phyloP scores from a whole-genome alignment of 2,888 invertebrate species.

The Creontiades dilutus region DNA sequence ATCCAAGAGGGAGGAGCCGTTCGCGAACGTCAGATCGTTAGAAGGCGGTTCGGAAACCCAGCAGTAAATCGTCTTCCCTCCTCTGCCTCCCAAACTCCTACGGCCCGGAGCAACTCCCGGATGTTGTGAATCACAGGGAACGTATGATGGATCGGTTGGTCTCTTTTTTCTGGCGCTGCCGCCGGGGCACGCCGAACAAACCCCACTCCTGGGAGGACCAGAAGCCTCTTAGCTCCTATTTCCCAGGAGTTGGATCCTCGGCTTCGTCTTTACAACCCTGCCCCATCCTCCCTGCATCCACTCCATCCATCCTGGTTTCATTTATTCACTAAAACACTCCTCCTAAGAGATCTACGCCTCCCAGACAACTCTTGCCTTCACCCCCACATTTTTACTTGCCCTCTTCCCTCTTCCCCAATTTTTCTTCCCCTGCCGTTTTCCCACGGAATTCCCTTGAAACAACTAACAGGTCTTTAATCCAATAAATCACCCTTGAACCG shows the following conservation, averaged over 20 bases:
- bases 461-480: constrained; percentile 65
- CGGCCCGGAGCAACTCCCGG: neutral
- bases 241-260: constrained; percentile 61
- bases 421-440: constrained; percentile 15
- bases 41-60: neutral
- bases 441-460: constrained; percentile 62
- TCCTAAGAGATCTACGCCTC: constrained; percentile 50
- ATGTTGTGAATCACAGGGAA: constrained; percentile 46
- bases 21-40: constrained; percentile 31
- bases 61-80: constrained; percentile 14
- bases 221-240: constrained; percentile 60
- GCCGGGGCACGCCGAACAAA: neutral
- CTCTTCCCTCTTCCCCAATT: constrained; percentile 15
- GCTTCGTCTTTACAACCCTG: constrained; percentile 18
- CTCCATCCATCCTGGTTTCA: constrained; percentile 57
- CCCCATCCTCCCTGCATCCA: neutral
- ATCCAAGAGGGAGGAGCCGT: constrained; percentile 19
- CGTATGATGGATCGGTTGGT: constrained; percentile 43
- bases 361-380: neutral
- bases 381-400: constrained; percentile 28
- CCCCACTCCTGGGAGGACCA: neutral
- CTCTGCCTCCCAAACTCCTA: neutral
- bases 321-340: constrained; percentile 65
- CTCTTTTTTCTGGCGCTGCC: neutral
- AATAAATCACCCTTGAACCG: constrained; percentile 56